Percentiles rank a stretch among this genome's conserved stretches.
These are phyloP conservation scores for Yoshiicerus persimilis DNA, from an alignment of 1,140 invertebrate species.

Conservation along the genomic window DNA sequence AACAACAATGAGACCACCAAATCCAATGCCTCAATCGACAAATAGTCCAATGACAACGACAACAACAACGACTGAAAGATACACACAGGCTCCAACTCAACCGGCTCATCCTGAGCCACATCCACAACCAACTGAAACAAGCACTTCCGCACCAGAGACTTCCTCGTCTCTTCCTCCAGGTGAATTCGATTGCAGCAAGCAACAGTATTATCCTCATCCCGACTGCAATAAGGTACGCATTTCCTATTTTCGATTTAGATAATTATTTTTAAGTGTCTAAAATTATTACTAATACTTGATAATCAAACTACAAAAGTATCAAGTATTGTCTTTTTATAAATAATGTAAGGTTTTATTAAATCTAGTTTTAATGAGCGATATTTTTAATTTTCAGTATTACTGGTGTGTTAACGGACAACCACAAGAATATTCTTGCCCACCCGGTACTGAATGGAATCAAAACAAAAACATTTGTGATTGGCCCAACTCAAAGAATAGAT, in stretches of 20 bases:
- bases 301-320: too few species aligned
- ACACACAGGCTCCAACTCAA: neutral
- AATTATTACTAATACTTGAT: too few species aligned
- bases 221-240: conserved; percentile 40
- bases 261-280: too few species aligned
- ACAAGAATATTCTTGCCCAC: conserved; percentile 65
- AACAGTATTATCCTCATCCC: conserved; percentile 34
- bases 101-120: too few species aligned
- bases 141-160: neutral
- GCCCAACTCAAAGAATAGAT: conserved; percentile 58
- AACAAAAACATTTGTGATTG: conserved; percentile 72
- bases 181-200: neutral
- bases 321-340: too few species aligned
- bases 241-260: neutral
- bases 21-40: too few species aligned
- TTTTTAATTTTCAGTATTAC: conserved; percentile 68
- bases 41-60: neutral
- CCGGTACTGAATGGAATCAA: conserved; percentile 73
- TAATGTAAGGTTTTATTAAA: too few species aligned
- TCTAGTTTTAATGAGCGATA: too few species aligned
- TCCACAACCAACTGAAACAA: neutral
- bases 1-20: neutral
- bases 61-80: neutral
- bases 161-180: neutral
- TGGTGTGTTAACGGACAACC: conserved; percentile 74